Percentiles rank a stretch among this genome's conserved stretches.
phyloP scores from a whole-genome alignment of 2,888 invertebrate genomes.

The Melinaea marsaeus region DNA sequence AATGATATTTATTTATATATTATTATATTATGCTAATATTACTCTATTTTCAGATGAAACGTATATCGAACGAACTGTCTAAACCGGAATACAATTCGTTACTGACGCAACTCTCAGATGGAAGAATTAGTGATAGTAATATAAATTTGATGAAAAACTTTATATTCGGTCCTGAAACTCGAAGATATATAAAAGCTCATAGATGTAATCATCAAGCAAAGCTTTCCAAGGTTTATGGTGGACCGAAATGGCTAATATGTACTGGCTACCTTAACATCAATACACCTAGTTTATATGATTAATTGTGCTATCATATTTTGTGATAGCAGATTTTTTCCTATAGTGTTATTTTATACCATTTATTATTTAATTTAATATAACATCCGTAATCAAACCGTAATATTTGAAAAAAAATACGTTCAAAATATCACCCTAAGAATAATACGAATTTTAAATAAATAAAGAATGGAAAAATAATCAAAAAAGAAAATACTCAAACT shows the following conservation, averaged over 20 bases:
- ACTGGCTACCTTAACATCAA: constrained; percentile 69
- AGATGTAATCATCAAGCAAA: constrained; percentile 68
- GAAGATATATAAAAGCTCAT: constrained; percentile 70
- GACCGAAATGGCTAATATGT: constrained; percentile 69
- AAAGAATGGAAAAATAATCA: too few relatives aligned
- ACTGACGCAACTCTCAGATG: constrained; percentile 59
- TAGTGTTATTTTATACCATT: too few relatives aligned
- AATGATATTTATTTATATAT: neutral
- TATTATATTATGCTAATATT: constrained; percentile 5
- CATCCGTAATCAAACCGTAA: too few relatives aligned
- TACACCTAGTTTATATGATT: constrained; percentile 66
- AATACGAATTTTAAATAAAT: too few relatives aligned
- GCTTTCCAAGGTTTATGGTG: constrained; percentile 56
- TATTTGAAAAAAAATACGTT: too few relatives aligned
- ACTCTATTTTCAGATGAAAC: constrained; percentile 55
- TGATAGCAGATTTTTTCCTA: too few relatives aligned
- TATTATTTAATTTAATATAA: too few relatives aligned
- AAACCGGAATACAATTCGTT: constrained; percentile 62
- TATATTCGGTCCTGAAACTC: constrained; percentile 55
- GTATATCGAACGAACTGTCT: constrained; percentile 60
- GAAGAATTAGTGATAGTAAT: constrained; percentile 47
- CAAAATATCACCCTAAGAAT: too few relatives aligned
- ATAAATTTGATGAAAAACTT: constrained; percentile 53
- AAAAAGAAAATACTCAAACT: too few relatives aligned
- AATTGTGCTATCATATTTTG: constrained; percentile 24